Base-by-base conservation (phyloP, 1,140 invertebrate genomes). In the Drosophila auraria region DNA sequence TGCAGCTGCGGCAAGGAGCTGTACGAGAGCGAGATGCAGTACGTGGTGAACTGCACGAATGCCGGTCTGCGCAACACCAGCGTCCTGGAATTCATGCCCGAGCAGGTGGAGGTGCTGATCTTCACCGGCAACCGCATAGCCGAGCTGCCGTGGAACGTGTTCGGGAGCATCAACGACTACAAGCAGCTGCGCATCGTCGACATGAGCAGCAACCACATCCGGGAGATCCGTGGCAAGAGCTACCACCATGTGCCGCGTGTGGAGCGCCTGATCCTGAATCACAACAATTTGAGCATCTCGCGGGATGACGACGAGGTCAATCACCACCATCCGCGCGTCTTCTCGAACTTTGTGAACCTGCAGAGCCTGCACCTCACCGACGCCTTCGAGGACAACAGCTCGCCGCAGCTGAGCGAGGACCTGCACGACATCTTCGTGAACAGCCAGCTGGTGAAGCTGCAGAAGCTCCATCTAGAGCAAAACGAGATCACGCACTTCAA, bases 151-250 rank as follows among this genome's bases (percentile, higher is more conserved):
- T 95, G 94, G 93, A 97, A 97, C 87, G 93, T 97, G 2, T 96
- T 97, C 86, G 96, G 96, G 2, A 94, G 93, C 45, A 91, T 94
- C 25, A 94, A 95, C 45, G 93, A 93, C 47, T 93, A 95, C 45
- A 95, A 94, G 38, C 93, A 95, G 42, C 87, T 97, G 20, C 94
- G 94, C 69, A 94, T 96, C 3, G 95, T 97, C 30, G 96, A 97
- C 78, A 96, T 97, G 95, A 96, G 95, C 25, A 96, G 95, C 69
- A 97, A 97, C 87, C 93, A 94, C 14, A 97, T 97, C n/a, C 90
- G 94, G 51, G 95, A 96, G 66, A 97, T 97, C 60, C 94, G 95
- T 78, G 97, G 97, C 2, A 96, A 97, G 92, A 94, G 96, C 5
- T 97, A 96, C 91, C 96, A 97, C 82, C 96, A 96, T 83, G 96